phyloP scores from a whole-genome alignment of 2,113 vertebrate genomes.

The Alectura lathami region DNA sequence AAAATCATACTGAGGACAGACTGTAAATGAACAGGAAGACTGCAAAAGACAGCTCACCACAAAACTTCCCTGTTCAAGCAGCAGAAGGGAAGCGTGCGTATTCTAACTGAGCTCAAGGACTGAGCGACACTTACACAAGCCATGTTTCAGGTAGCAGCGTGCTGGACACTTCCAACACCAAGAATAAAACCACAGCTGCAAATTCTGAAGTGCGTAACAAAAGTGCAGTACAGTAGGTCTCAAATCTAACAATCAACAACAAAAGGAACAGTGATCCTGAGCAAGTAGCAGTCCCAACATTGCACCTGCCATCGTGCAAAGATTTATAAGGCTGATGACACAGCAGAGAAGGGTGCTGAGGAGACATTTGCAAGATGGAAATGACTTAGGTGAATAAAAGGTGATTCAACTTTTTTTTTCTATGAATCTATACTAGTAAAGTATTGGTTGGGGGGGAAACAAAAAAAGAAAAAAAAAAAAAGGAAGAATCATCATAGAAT shows the following conservation, averaged over 20 bases:
- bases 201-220: background rate
- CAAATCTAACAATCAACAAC: background rate
- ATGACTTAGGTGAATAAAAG: background rate
- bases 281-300: background rate
- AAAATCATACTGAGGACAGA: background rate
- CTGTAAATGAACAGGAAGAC: background rate
- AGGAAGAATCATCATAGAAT: too few relatives aligned
- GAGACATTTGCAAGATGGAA: background rate
- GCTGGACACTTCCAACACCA: background rate
- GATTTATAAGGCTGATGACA: background rate
- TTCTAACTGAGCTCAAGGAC: background rate
- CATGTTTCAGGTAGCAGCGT: background rate
- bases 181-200: background rate
- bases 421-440: background rate
- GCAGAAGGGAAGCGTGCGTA: background rate
- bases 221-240: background rate
- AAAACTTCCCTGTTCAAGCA: background rate
- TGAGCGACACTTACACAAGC: accelerated
- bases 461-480: background rate
- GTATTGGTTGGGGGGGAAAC: background rate
- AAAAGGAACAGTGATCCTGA: background rate
- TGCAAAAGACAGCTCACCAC: background rate
- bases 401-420: background rate
- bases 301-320: background rate
- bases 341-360: background rate